phyloP scores from a whole-genome alignment of 2,888 invertebrate genomes.

The Microplitis deprimator region DNA sequence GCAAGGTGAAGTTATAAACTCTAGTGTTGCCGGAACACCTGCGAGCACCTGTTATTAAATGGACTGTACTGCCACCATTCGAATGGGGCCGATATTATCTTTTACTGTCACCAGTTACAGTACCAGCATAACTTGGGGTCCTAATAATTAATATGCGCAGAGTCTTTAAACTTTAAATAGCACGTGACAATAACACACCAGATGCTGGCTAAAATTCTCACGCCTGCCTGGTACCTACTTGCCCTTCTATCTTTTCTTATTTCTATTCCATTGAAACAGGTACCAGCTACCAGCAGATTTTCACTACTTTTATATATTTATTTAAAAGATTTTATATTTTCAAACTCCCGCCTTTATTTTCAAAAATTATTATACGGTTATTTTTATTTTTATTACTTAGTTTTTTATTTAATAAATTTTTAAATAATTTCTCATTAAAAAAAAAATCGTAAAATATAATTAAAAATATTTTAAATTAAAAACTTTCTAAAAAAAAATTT shows the following conservation, averaged over 20 bases:
- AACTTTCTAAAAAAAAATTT: background rate
- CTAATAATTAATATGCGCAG: background rate
- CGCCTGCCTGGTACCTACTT: background rate
- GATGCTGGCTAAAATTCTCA: background rate
- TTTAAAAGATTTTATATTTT: background rate
- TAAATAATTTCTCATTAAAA: background rate
- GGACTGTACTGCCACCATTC: slow-evolving; percentile 7
- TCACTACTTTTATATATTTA: background rate
- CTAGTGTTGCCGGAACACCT: slow-evolving; percentile 9
- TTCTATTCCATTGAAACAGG: background rate
- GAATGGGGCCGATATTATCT: background rate
- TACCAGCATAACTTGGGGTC: background rate
- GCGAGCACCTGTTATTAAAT: slow-evolving; percentile 22
- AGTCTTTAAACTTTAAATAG: background rate
- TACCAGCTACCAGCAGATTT: background rate
- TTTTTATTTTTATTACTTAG: background rate
- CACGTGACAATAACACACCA: background rate
- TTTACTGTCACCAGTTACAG: background rate
- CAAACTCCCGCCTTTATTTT: background rate
- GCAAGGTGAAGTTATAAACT: background rate
- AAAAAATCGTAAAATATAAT: background rate
- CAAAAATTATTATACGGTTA: background rate
- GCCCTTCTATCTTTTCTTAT: background rate
- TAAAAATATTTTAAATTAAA: background rate
- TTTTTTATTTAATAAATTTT: no score